Evolutionary conservation across 1,140 invertebrate genomes (phyloP).

Genomic region (Harlomillsia oculata): DNA sequence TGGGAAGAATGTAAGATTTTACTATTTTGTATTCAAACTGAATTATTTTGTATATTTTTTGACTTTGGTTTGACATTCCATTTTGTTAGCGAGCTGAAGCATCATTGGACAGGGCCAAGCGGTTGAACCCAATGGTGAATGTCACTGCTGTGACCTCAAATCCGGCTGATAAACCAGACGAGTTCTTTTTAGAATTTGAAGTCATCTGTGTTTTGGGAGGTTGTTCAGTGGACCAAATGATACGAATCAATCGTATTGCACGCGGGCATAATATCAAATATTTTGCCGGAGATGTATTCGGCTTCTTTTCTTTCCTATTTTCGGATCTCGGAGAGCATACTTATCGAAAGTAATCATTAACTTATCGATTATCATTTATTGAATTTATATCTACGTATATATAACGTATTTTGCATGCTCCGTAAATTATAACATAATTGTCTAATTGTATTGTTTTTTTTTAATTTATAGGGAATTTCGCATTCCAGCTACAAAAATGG

Average conservation of each 20-base stretch:
- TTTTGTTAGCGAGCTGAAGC: constrained; percentile 65
- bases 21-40: background rate
- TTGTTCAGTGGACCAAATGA: constrained; percentile 56
- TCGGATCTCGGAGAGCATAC: constrained; percentile 74
- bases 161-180: constrained; percentile 48
- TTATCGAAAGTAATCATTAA: constrained; percentile 63
- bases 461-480: constrained; percentile 41
- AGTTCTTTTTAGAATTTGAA: constrained; percentile 70
- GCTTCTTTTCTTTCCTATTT: constrained; percentile 85
- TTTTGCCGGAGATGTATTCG: constrained; percentile 84
- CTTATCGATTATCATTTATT: background rate
- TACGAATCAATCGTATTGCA: constrained; percentile 69
- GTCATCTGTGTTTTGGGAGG: constrained; percentile 67
- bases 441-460: background rate
- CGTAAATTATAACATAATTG: background rate
- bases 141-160: constrained; percentile 59
- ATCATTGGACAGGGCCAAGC: constrained; percentile 62
- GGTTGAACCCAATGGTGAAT: constrained; percentile 86
- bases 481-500: constrained; percentile 42
- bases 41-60: background rate
- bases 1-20: constrained; percentile 55
- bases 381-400: background rate
- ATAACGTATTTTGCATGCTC: background rate
- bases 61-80: background rate
- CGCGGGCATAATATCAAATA: constrained; percentile 69